Base-by-base conservation (phyloP, 1,140 invertebrate species). In the Scaptomyza montana region DNA sequence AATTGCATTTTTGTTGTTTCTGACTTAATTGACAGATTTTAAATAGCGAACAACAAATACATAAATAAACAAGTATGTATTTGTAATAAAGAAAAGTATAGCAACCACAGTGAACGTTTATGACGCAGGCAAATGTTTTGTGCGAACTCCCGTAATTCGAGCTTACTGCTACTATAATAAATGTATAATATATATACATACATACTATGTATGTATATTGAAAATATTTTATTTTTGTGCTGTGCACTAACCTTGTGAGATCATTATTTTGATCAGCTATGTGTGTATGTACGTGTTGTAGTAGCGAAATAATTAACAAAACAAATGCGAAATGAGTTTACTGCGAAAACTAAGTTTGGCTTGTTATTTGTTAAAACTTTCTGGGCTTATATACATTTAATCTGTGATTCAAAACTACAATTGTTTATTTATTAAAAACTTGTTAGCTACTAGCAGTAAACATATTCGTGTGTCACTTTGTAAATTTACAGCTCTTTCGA, bases 11-110 rank as follows among this genome's bases (percentile, higher is more conserved):
- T 74, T 73, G 41, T 67, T 60, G 55, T 30, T 53, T 36, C 16
- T 56, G 43, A 59, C 49, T 70, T 41, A 16, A 74, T 67, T 77
- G 55, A 77, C 65, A 62, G 55, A 77, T 69, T 53, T 28, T 50
- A 30, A 78, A 45, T 45, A 46, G 21, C 3, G 33, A 43, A 43
- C 39, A 5, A 28, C 65, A 28, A 33, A 46, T n/a, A n/a, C n/a
- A n/a, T 30, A 46, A 59, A 60, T 16, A 16, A 61, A 67, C 30
- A 77, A 36, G 8, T 36, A 10, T 36, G 25, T 8, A 43, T 49
- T 47, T 55, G 6, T 36, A 51, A 56, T 45, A 7, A 54, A 55
- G 41, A 41, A 33, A 74, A 46, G 4, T 36, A 5, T 36, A 12
- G 9, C 36, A 50, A 33, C 12, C 56, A 51, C 30, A 45, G 59